A percentile compares a stretch with the other conserved stretches of the same genome.
Conservation (phyloP, 2,113 vertebrate species). For the Sinocyclocheilus grahami region DNA sequence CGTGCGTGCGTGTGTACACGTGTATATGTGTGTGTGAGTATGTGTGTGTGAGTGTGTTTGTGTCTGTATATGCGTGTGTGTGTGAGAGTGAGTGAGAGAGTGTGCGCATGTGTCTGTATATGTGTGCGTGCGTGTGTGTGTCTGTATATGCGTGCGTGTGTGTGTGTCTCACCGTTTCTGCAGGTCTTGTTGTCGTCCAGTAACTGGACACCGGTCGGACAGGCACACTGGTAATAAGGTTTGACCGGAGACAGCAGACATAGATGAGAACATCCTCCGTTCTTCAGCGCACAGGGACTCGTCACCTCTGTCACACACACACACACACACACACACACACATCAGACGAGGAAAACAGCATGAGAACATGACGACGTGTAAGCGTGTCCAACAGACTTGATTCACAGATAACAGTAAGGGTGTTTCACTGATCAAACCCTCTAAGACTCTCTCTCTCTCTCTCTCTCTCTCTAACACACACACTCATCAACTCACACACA, state of each 20-base stretch:
- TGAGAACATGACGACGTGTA: background rate
- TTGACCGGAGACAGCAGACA: conserved; percentile 90
- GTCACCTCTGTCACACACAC: conserved; percentile 68
- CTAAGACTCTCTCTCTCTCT: too few relatives aligned
- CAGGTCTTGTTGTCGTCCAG: conserved; percentile 92
- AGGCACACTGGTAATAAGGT: conserved; percentile 90
- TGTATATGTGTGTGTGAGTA: too few relatives aligned
- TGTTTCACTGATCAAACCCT: too few relatives aligned
- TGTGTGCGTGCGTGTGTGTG: conserved; percentile 76
- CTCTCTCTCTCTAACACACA: too few relatives aligned
- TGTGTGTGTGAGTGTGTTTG: too few relatives aligned
- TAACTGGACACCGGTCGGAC: conserved; percentile 94
- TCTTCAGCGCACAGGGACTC: conserved; percentile 85
- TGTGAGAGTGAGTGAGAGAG: too few relatives aligned
- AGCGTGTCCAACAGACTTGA: too few relatives aligned
- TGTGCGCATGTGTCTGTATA: too few relatives aligned
- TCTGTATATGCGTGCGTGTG: background rate
- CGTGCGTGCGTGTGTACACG: too few relatives aligned
- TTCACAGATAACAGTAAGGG: too few relatives aligned
- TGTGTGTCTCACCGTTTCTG: conserved; percentile 84
- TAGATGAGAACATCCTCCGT: conserved; percentile 95
- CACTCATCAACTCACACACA: conserved; percentile 17
- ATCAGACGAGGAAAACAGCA: background rate
- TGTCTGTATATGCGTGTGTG: background rate
- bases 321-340: background rate